These are phyloP conservation scores for Cheilosia soror DNA, from an alignment of 2,888 invertebrate species.

Conservation along the genomic window DNA sequence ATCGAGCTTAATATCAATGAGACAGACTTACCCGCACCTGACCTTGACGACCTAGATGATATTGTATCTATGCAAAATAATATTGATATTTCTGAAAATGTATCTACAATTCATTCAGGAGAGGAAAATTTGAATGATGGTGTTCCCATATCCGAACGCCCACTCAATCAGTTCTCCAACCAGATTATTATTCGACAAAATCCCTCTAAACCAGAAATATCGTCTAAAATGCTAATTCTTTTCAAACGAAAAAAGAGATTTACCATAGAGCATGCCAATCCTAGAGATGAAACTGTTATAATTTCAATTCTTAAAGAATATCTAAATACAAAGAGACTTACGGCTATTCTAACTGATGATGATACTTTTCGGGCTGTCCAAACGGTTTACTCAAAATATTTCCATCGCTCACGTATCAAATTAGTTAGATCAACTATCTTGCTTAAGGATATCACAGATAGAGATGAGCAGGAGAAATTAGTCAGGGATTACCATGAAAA, in stretches of 20 bases:
- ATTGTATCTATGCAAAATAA: background rate
- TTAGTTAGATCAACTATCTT: constrained; percentile 21
- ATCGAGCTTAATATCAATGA: background rate
- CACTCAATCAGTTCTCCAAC: constrained; percentile 53
- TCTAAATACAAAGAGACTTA: too few species aligned
- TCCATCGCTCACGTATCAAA: constrained; percentile 1
- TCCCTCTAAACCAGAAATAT: background rate
- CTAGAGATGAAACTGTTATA: background rate
- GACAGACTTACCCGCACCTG: background rate
- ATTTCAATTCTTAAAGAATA: background rate
- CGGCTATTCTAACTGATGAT: constrained; percentile 1
- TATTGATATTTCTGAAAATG: background rate
- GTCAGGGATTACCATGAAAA: constrained; percentile 15
- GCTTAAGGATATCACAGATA: background rate
- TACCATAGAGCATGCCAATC: background rate
- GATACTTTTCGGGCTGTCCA: constrained; percentile 35
- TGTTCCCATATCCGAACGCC: constrained; percentile 40
- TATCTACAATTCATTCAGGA: constrained; percentile 12
- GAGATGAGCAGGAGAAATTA: constrained; percentile 9
- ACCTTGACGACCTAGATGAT: background rate
- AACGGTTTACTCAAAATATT: constrained; percentile 29
- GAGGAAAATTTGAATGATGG: constrained; percentile 23
- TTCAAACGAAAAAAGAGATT: background rate
- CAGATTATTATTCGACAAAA: constrained; percentile 33
- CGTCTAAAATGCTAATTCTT: constrained; percentile 2